These are phyloP conservation scores for Teleopsis dalmanni DNA, from an alignment of 1,140 invertebrate species.

Conservation along the genomic window DNA sequence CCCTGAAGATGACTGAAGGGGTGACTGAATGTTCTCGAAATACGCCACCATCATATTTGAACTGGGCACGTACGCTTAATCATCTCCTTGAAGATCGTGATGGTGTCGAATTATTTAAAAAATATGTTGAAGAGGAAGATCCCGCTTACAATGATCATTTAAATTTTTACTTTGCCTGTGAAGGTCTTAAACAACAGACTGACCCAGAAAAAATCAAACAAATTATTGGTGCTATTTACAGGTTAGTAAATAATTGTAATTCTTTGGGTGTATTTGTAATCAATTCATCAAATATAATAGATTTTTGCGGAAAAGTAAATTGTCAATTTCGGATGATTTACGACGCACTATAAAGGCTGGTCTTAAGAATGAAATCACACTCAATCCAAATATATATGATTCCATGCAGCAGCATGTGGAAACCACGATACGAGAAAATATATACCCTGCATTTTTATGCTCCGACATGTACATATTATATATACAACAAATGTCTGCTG, in stretches of 20 bases:
- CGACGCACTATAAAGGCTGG: slow-evolving; percentile 58
- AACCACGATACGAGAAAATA: slow-evolving; percentile 70
- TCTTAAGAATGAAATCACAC: slow-evolving; percentile 54
- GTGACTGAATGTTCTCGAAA: slow-evolving; percentile 47
- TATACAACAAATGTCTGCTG: slow-evolving; percentile 54
- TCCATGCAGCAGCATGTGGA: slow-evolving; percentile 63
- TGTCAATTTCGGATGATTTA: slow-evolving; percentile 73
- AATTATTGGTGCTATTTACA: slow-evolving; percentile 75
- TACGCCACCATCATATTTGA: slow-evolving; percentile 69
- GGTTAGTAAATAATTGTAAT: slow-evolving; percentile 41
- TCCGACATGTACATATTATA: slow-evolving; percentile 86
- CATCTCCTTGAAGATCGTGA: slow-evolving; percentile 75
- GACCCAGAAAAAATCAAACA: slow-evolving; percentile 64
- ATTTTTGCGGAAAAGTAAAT: slow-evolving; percentile 74
- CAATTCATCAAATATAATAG: slow-evolving; percentile 42
- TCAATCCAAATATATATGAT: slow-evolving; percentile 53
- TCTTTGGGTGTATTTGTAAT: not conserved
- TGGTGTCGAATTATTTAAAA: slow-evolving; percentile 75
- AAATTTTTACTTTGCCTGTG: slow-evolving; percentile 87
- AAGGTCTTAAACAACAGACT: slow-evolving; percentile 74
- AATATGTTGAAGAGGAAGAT: slow-evolving; percentile 74
- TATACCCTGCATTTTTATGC: slow-evolving; percentile 83
- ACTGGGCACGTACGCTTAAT: slow-evolving; percentile 78
- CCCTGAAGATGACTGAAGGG: slow-evolving; percentile 42
- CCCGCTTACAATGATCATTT: slow-evolving; percentile 67